phyloP scores from a whole-genome alignment of 2,888 invertebrate species.

The Disparrhopalites patrizii region DNA sequence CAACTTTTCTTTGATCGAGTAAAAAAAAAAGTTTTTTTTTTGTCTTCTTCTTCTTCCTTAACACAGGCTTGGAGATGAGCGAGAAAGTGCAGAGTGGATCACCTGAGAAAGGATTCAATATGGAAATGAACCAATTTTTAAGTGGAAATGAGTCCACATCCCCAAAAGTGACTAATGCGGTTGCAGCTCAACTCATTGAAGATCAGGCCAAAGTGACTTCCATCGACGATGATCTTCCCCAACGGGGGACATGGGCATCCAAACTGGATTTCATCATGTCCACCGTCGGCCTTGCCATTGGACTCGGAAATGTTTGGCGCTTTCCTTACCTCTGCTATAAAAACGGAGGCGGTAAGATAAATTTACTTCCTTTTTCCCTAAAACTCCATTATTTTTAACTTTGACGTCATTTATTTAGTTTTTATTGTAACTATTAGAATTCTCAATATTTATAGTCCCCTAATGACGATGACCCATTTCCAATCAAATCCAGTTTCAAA shows the following conservation, averaged over 20 bases:
- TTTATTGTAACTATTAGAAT: neutral
- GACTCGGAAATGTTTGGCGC: constrained; percentile 74
- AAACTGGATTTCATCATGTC: constrained; percentile 91
- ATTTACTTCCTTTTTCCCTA: constrained; percentile 6
- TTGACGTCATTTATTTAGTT: neutral
- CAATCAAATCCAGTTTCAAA: neutral
- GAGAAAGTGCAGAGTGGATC: constrained; percentile 39
- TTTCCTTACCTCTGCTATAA: constrained; percentile 95
- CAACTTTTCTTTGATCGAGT: too few relatives aligned
- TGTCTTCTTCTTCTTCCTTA: neutral
- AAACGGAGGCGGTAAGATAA: constrained; percentile 72
- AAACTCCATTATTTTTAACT: too few relatives aligned
- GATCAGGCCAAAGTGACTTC: constrained; percentile 29
- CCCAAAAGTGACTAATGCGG: constrained; percentile 48
- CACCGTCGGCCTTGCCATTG: constrained; percentile 87
- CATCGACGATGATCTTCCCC: constrained; percentile 57
- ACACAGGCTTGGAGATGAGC: constrained; percentile 37
- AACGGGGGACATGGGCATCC: constrained; percentile 82
- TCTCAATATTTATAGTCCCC: neutral
- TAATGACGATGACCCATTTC: neutral
- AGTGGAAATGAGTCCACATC: constrained; percentile 44
- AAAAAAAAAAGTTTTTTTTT: neutral
- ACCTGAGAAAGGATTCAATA: constrained; percentile 36
- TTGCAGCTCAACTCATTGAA: constrained; percentile 48
- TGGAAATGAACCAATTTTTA: constrained; percentile 48